A percentile compares a stretch with the other conserved stretches of the same genome.
Evolutionary conservation across 1,140 invertebrate genomes (phyloP).

Genomic region (Stegodyphus mimosarum): DNA sequence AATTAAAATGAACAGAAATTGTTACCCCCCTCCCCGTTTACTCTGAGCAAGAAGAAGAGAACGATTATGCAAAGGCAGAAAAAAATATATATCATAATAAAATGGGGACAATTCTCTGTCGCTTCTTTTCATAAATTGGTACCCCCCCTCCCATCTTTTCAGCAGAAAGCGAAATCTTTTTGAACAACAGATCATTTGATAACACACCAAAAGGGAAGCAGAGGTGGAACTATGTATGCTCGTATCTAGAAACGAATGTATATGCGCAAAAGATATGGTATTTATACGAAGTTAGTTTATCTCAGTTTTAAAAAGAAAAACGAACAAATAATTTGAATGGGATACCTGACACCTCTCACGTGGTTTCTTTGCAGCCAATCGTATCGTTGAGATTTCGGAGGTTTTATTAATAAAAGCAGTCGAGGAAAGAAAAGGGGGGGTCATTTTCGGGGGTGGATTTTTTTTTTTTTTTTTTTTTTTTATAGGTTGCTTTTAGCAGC

Average conservation of each 20-base stretch:
- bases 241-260: neutral
- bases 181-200: constrained; percentile 53
- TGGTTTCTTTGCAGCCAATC: constrained; percentile 41
- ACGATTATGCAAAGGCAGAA: constrained; percentile 37
- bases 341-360: constrained; percentile 54
- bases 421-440: constrained; percentile 11
- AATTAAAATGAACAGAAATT: constrained; percentile 62
- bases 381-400: constrained; percentile 37
- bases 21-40: constrained; percentile 7
- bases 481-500: constrained; percentile 37
- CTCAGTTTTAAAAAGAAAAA: neutral
- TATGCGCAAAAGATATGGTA: constrained; percentile 13
- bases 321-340: constrained; percentile 5
- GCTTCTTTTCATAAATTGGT: constrained; percentile 52
- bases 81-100: constrained; percentile 56
- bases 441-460: neutral
- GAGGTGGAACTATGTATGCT: neutral
- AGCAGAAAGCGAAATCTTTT: constrained; percentile 29
- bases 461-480: constrained; percentile 17
- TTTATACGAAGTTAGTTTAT: constrained; percentile 39
- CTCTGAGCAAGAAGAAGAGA: constrained; percentile 35
- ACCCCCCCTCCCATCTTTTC: neutral
- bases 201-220: neutral
- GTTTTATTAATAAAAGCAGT: constrained; percentile 53
- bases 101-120: constrained; percentile 53